Conservation (phyloP, 2,113 vertebrate genomes). For the Oreocharis arfaki region DNA sequence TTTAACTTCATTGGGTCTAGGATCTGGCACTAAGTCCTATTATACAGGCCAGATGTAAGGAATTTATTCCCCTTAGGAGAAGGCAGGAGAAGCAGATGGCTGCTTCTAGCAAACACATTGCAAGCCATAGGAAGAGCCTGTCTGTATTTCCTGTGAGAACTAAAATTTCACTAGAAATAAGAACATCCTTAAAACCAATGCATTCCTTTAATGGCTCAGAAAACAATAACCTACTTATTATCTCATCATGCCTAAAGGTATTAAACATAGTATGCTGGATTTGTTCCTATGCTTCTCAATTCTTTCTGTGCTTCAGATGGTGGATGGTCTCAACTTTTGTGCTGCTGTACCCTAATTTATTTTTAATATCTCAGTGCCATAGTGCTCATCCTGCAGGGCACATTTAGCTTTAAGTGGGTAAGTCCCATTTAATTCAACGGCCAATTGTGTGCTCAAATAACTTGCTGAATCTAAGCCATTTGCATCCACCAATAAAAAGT, state of each 20-base stretch:
- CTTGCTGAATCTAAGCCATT: conserved; percentile 7
- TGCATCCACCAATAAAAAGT: neutral
- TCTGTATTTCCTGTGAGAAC: conserved; percentile 21
- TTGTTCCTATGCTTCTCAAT: neutral
- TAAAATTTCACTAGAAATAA: conserved; percentile 27
- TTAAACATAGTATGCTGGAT: neutral
- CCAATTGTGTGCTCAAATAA: neutral
- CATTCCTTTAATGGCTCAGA: conserved; percentile 20
- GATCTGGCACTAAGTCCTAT: conserved; percentile 37
- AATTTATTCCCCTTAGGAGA: conserved; percentile 47
- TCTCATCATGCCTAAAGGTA: conserved; percentile 23
- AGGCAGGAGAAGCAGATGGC: conserved; percentile 49
- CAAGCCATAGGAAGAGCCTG: neutral
- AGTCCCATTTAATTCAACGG: conserved; percentile 31
- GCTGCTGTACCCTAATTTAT: conserved; percentile 2
- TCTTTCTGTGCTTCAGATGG: neutral
- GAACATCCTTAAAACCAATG: conserved; percentile 16
- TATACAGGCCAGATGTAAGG: conserved; percentile 54
- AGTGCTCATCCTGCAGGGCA: neutral
- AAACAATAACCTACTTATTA: conserved; percentile 52
- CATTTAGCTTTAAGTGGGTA: neutral
- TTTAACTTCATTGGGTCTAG: conserved; percentile 55
- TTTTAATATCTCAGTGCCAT: conserved; percentile 21
- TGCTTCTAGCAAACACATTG: conserved; percentile 46
- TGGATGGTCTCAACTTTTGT: neutral